These are phyloP conservation scores for Lagria hirta DNA, from an alignment of 2,888 invertebrate genomes.

Conservation along the genomic window DNA sequence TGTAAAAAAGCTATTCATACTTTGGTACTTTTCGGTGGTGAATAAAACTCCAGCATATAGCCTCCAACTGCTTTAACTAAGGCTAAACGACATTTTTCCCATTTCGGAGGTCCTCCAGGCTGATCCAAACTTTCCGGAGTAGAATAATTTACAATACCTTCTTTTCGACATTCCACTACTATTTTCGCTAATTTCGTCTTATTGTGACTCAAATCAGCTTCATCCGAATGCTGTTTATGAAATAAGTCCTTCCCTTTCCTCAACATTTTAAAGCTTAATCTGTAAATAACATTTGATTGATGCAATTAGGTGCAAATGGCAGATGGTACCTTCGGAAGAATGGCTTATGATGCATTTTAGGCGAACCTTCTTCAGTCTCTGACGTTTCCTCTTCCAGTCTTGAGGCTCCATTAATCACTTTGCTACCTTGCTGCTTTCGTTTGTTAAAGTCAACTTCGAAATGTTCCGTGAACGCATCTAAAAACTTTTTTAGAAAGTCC, in stretches of 20 bases:
- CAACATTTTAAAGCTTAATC: slow-evolving; percentile 83
- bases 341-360: slow-evolving; percentile 78
- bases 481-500: slow-evolving; percentile 78
- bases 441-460: slow-evolving; percentile 77
- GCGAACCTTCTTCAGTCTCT: slow-evolving; percentile 74
- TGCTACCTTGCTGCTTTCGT: slow-evolving; percentile 55
- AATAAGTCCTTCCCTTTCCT: slow-evolving; percentile 82
- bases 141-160: slow-evolving; percentile 90
- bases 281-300: slow-evolving; percentile 28
- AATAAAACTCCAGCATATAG: slow-evolving; percentile 94
- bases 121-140: slow-evolving; percentile 89
- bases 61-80: slow-evolving; percentile 92
- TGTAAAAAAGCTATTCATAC: slow-evolving; percentile 50
- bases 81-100: slow-evolving; percentile 91
- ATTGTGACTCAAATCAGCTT: slow-evolving; percentile 67
- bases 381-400: slow-evolving; percentile 62
- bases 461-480: slow-evolving; percentile 81
- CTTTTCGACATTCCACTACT: slow-evolving; percentile 90
- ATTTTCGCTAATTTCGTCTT: slow-evolving; percentile 89
- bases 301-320: background rate
- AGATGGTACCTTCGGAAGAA: slow-evolving; percentile 69
- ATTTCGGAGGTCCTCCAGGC: slow-evolving; percentile 81
- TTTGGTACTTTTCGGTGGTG: slow-evolving; percentile 92
- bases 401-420: slow-evolving; percentile 48
- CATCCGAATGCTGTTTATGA: slow-evolving; percentile 88